Percentiles rank a stretch among this genome's conserved stretches.
phyloP scores from a whole-genome alignment of 2,797 vertebrate species.

The Echeneis naucrates region DNA sequence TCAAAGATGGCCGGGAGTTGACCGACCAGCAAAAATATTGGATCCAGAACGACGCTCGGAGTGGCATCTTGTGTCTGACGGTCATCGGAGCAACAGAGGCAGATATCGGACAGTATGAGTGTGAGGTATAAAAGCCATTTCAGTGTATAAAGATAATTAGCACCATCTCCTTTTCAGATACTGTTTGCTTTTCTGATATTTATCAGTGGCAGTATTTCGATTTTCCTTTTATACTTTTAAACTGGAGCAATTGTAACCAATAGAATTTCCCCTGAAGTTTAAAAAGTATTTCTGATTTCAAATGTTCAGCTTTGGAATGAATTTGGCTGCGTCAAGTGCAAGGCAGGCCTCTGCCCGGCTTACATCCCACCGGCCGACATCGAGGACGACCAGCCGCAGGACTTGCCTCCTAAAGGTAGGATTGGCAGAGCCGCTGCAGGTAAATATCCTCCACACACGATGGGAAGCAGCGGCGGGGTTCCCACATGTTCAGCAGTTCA shows the following conservation, averaged over 20 bases:
- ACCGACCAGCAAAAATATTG: conserved; percentile 85
- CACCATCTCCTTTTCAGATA: background rate
- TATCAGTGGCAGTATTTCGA: too few relatives aligned
- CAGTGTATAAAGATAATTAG: background rate
- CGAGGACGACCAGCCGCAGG: conserved; percentile 82
- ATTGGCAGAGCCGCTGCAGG: conserved; percentile 44
- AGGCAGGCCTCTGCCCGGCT: conserved; percentile 87
- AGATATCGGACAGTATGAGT: conserved; percentile 94
- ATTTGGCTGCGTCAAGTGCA: conserved; percentile 90
- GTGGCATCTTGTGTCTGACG: conserved; percentile 88
- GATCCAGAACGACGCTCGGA: conserved; percentile 87
- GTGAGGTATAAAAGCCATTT: conserved; percentile 86
- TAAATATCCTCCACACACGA: conserved; percentile 52
- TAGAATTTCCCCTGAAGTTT: too few relatives aligned
- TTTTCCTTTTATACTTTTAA: too few relatives aligned
- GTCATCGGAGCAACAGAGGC: conserved; percentile 85
- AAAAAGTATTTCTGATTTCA: too few relatives aligned
- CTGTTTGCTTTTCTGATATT: too few relatives aligned
- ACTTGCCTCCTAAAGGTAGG: conserved; percentile 93
- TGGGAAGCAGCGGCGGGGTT: conserved; percentile 20
- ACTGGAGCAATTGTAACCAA: too few relatives aligned
- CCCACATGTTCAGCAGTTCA: conserved; percentile 14
- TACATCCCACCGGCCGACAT: conserved; percentile 77
- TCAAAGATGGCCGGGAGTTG: conserved; percentile 88
- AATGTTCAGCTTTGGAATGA: conserved; percentile 87